A percentile compares a stretch with the other conserved stretches of the same genome.
These are phyloP conservation scores for Sebastiscus tertius DNA, from an alignment of 2,797 vertebrate species.

Conservation along the genomic window DNA sequence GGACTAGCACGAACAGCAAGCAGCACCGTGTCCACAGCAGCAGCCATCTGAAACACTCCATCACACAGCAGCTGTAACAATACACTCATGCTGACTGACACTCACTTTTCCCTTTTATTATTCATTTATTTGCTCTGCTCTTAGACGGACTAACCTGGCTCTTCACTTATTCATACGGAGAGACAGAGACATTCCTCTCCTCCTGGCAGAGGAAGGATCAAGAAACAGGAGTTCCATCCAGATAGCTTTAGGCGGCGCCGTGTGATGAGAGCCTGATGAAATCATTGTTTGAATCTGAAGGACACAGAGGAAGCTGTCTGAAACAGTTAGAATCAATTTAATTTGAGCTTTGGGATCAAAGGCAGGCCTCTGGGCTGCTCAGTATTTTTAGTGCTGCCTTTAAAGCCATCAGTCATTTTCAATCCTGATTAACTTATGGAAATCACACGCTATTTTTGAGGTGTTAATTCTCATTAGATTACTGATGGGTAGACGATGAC, in stretches of 20 bases:
- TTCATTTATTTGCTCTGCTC: constrained; percentile 66
- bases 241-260: constrained; percentile 66
- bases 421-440: constrained; percentile 74
- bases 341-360: constrained; percentile 77
- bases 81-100: constrained; percentile 17
- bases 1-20: not conserved
- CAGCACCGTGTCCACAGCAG: not conserved
- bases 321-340: constrained; percentile 74
- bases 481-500: constrained; percentile 57
- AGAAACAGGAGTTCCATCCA: constrained; percentile 63
- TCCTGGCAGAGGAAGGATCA: constrained; percentile 53
- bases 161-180: constrained; percentile 68
- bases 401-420: constrained; percentile 77
- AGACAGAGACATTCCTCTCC: constrained; percentile 45
- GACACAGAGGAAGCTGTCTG: constrained; percentile 74
- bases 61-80: constrained; percentile 5
- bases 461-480: constrained; percentile 72
- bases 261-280: constrained; percentile 74
- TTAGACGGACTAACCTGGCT: constrained; percentile 54
- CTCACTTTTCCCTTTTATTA: constrained; percentile 43
- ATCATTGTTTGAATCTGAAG: constrained; percentile 76
- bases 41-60: constrained; percentile 1
- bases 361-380: constrained; percentile 71
- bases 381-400: constrained; percentile 74
- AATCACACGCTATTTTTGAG: constrained; percentile 70